Conservation (phyloP, 1,140 invertebrate species). For the Heliconius hermathena region DNA sequence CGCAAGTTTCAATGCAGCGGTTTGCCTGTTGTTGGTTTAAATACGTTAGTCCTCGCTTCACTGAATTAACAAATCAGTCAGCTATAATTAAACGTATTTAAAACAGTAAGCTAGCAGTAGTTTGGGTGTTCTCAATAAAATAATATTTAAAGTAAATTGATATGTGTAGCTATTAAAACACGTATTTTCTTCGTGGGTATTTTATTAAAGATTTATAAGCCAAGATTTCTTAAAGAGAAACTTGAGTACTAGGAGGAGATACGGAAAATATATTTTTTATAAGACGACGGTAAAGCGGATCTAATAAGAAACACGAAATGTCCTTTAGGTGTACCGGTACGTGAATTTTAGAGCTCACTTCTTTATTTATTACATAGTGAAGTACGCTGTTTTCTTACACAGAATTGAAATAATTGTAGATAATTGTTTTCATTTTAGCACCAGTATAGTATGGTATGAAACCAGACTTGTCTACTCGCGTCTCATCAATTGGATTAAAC, state of each 20-base stretch:
- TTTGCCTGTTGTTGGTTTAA: not conserved
- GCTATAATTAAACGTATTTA: no score
- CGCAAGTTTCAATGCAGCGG: not conserved
- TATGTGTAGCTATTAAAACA: not conserved
- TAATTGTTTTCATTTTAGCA: no score
- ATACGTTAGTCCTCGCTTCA: not conserved
- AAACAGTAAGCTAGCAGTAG: no score
- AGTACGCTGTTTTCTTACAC: not conserved
- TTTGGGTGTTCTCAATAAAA: no score
- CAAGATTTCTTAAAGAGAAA: no score
- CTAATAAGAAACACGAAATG: not conserved
- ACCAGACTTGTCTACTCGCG: no score
- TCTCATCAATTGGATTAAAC: no score
- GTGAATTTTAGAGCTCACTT: not conserved
- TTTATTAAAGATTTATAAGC: not conserved
- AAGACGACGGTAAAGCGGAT: not conserved
- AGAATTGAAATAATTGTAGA: not conserved
- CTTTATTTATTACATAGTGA: not conserved
- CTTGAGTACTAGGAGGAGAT: not conserved
- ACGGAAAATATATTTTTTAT: not conserved
- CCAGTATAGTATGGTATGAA: no score
- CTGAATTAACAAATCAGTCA: no score
- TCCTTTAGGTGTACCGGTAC: not conserved
- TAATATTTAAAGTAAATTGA: not conserved
- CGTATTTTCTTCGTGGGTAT: not conserved